These are phyloP conservation scores for Hemibagrus guttatus DNA, from an alignment of 2,797 vertebrate genomes.

Conservation along the genomic window DNA sequence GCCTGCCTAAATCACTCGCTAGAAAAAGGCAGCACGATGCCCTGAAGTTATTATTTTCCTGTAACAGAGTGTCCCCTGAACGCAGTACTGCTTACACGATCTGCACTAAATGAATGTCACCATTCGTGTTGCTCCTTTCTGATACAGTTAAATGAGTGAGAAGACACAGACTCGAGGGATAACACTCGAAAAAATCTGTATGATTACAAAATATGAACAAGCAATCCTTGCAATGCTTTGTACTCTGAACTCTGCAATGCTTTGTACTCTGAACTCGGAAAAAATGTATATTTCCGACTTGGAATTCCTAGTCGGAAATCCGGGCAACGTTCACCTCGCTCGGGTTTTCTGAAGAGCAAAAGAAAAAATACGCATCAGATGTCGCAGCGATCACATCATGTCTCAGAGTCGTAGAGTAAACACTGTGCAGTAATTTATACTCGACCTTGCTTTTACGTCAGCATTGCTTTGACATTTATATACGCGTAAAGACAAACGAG, in stretches of 20 bases:
- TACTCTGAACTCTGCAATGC: not conserved
- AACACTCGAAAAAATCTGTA: no score
- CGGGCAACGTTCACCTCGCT: no score
- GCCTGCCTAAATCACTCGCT: not conserved
- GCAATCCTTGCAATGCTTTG: no score
- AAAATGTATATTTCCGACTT: not conserved
- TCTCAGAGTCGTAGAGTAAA: not conserved
- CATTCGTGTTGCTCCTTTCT: not conserved
- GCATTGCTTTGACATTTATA: not conserved
- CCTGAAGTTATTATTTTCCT: not conserved
- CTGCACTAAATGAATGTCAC: not conserved
- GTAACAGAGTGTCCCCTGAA: not conserved
- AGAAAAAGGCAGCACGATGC: not conserved
- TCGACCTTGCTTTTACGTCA: not conserved
- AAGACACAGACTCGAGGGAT: no score
- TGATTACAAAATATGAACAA: not conserved
- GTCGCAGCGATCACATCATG: no score
- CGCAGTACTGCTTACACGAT: not conserved
- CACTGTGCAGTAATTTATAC: not conserved
- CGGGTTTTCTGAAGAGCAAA: not conserved
- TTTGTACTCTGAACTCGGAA: not conserved
- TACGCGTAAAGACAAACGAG: not conserved
- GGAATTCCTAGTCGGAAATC: no score
- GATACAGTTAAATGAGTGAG: not conserved
- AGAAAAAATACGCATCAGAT: not conserved